These are phyloP conservation scores for Triplophysa rosa DNA, from an alignment of 2,113 vertebrate genomes.

Conservation along the genomic window DNA sequence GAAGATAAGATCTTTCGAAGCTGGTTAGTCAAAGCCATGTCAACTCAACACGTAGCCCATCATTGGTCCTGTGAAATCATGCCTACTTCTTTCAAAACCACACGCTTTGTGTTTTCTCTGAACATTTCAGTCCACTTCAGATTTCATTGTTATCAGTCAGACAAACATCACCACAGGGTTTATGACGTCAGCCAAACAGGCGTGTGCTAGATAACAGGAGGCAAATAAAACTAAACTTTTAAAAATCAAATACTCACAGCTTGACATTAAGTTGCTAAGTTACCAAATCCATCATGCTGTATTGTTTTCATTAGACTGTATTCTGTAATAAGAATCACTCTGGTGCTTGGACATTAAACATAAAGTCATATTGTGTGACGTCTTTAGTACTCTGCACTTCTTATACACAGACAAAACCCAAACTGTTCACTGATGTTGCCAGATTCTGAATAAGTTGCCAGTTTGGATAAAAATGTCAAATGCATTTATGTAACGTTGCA, in stretches of 20 bases:
- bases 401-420: background rate
- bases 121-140: background rate
- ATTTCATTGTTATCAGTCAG: background rate
- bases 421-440: background rate
- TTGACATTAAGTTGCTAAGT: background rate
- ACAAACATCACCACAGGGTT: background rate
- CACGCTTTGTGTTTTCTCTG: background rate
- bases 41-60: no score
- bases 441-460: background rate
- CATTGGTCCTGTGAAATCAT: background rate
- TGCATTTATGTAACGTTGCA: no score
- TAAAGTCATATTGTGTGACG: background rate
- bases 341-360: background rate
- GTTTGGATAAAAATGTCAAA: background rate
- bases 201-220: background rate
- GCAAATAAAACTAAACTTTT: background rate
- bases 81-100: background rate
- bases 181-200: conserved; percentile 6
- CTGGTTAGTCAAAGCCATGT: background rate
- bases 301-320: background rate
- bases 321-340: no score
- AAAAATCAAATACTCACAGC: background rate
- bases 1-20: background rate
- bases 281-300: background rate
- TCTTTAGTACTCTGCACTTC: background rate